phyloP scores from a whole-genome alignment of 2,113 vertebrate species.

The Opisthocomus hoazin region DNA sequence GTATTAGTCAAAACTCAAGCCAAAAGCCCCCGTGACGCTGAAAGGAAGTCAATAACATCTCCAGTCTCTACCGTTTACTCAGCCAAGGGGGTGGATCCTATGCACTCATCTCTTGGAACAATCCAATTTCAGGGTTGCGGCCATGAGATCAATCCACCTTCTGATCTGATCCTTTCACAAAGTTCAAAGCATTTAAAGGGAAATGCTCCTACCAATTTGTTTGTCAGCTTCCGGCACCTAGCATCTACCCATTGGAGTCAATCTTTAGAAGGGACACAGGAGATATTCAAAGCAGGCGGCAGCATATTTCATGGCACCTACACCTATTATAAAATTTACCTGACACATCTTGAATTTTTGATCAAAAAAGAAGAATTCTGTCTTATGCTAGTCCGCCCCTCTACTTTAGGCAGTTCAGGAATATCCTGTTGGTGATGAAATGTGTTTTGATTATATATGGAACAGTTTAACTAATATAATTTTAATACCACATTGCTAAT shows the following conservation, averaged over 20 bases:
- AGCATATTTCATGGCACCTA: background rate
- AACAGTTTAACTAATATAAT: background rate
- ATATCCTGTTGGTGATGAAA: background rate
- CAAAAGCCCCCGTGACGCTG: background rate
- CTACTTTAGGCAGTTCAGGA: background rate
- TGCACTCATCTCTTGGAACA: background rate
- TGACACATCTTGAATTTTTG: background rate
- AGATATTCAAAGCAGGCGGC: background rate
- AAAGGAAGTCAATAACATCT: background rate
- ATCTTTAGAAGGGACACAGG: no score
- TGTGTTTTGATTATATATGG: background rate
- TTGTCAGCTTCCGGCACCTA: background rate
- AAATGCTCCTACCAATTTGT: background rate
- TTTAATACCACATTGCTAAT: slow-evolving; percentile 34
- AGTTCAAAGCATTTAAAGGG: background rate
- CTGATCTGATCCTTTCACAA: background rate
- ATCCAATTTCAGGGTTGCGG: background rate
- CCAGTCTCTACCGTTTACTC: background rate
- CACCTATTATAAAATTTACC: background rate
- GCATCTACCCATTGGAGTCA: no score
- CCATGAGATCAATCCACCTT: background rate
- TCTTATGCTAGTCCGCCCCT: background rate
- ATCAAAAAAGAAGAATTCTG: background rate
- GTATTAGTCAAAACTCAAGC: background rate
- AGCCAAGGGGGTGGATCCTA: background rate